Base-by-base conservation (phyloP, 2,113 vertebrate species). In the Tapirus terrestris region DNA sequence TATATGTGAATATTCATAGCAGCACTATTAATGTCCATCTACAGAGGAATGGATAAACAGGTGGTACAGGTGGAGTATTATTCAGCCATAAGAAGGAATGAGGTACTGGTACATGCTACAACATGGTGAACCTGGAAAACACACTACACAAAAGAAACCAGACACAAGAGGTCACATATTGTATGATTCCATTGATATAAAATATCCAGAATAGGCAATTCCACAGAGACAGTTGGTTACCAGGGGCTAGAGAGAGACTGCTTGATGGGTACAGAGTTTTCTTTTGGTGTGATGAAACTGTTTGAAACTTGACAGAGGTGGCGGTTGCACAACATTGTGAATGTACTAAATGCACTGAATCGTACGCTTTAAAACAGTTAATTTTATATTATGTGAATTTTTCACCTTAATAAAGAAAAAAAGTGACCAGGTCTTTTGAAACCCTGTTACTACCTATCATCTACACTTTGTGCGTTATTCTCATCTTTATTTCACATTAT, bases 401-500 rank as follows among this genome's bases (percentile, higher is more conserved):
- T 53, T 91, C 20, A 53, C 20, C 7, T 65, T 21, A 83, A 14
- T 23, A 45, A 65, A 76, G 10, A 82, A 89, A 70, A 63, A 82
- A 70, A 61, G 58, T 73, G 91, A 68, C 23, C 5, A 60, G 60
- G 63, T 43, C 72, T 91, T 85, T 17, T 72, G 27, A 86, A 91
- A 91, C 13, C 4, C 12, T 60, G 18, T 84, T 91, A 61, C 39
- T 4, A 86, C 43, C 27, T n/a, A n/a, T 68, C 80, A 80, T 86
- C 79, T 82, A 73, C 14, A 89, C 36, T 82, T 80, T 79, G 48
- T 79, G n/a, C 72, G 25, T 72, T 72, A 86, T 61, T 70, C 43
- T 91, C 27, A 86, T 91, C 39, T 72, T 72, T 85, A 53, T 61
- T 91, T 90, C 58, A 48, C 51, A 91, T 81, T 81, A 60, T 72